Conservation (phyloP, 1,140 invertebrate species). For the Bombus difficillimus region DNA sequence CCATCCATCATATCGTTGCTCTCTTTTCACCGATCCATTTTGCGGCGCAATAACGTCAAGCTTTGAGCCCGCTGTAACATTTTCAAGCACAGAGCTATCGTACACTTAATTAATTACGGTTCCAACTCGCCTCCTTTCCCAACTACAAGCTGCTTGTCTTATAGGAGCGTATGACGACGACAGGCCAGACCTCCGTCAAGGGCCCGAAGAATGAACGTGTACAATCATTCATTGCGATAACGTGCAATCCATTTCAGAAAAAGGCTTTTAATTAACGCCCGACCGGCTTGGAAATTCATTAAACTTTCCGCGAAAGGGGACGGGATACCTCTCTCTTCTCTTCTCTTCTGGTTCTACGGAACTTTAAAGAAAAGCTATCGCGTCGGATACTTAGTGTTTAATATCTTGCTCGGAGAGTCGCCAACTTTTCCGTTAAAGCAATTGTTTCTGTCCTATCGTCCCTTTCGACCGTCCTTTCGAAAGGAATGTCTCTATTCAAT, state of each 20-base stretch:
- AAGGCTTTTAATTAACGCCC: constrained; percentile 63
- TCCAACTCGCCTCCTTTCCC: not conserved
- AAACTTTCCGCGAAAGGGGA: constrained; percentile 27
- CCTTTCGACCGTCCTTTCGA: not conserved
- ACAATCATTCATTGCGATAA: constrained; percentile 56
- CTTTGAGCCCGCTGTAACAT: constrained; percentile 64
- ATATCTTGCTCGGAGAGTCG: constrained; percentile 28
- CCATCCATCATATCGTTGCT: constrained; percentile 58
- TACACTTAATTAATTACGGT: constrained; percentile 76
- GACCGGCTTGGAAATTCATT: constrained; percentile 40
- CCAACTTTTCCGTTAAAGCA: not conserved
- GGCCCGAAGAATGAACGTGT: constrained; percentile 34
- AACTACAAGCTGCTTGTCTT: constrained; percentile 7
- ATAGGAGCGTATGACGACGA: not conserved
- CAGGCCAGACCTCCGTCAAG: not conserved
- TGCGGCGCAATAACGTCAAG: constrained; percentile 69
- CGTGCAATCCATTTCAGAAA: constrained; percentile 43
- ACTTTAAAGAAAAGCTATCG: constrained; percentile 36
- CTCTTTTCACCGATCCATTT: constrained; percentile 65
- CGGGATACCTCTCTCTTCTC: not conserved
- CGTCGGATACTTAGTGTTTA: constrained; percentile 29
- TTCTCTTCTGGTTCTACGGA: not conserved
- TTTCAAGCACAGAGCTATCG: constrained; percentile 70
- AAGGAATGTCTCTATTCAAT: not conserved
- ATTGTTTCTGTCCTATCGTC: constrained; percentile 20